phyloP scores from a whole-genome alignment of 2,888 invertebrate species.

The Harmothoe impar region DNA sequence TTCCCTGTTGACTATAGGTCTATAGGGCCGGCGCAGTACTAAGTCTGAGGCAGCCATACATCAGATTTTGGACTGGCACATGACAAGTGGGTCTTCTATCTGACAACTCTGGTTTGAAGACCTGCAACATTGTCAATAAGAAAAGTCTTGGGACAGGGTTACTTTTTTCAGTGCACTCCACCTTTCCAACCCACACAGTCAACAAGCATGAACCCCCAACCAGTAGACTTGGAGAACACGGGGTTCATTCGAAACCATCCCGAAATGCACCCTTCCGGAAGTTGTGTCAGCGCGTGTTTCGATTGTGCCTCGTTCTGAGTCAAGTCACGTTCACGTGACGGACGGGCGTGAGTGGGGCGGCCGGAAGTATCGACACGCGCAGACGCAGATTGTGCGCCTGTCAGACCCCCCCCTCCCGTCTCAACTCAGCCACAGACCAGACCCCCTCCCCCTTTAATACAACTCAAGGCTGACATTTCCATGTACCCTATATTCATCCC shows the following conservation, averaged over 20 bases:
- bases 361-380: constrained; percentile 56
- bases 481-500: neutral
- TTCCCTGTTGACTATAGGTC: too few relatives aligned
- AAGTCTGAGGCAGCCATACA: too few relatives aligned
- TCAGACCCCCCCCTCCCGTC: neutral
- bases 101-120: too few relatives aligned
- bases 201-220: neutral
- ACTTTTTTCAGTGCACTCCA: too few relatives aligned
- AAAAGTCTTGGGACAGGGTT: too few relatives aligned
- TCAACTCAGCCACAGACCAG: too few relatives aligned
- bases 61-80: too few relatives aligned
- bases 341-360: constrained; percentile 42
- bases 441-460: neutral
- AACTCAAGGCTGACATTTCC: neutral
- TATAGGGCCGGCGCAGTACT: too few relatives aligned
- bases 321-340: constrained; percentile 47
- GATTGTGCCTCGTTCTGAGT: constrained; percentile 52
- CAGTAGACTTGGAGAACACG: neutral
- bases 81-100: too few relatives aligned
- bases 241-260: constrained; percentile 8
- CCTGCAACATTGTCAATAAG: too few relatives aligned
- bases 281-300: constrained; percentile 55
- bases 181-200: neutral
- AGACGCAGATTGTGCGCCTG: constrained; percentile 53
- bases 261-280: constrained; percentile 37